Evolutionary conservation across 1,140 invertebrate species (phyloP).

Genomic region (Panagrolaimus sp.): DNA sequence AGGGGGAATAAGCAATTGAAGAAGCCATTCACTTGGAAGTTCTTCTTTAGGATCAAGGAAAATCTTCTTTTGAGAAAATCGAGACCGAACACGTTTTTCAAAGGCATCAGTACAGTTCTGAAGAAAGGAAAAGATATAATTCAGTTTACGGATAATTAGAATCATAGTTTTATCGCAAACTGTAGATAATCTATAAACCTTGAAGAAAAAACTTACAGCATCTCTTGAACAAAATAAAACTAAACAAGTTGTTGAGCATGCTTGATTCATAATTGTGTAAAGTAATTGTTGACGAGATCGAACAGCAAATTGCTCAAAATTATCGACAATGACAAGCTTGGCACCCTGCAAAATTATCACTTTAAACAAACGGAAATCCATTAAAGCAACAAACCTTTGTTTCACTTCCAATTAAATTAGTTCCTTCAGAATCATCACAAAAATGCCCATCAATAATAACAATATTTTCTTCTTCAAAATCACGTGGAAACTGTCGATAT

Average conservation of each 20-base stretch:
- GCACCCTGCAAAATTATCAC: background rate
- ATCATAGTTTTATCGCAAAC: too few species aligned
- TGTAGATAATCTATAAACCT: too few species aligned
- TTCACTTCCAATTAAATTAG: background rate
- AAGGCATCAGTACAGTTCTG: background rate
- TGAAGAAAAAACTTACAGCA: background rate
- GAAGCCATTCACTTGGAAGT: background rate
- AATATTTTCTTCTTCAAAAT: background rate
- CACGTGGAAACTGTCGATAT: too few species aligned
- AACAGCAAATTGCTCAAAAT: background rate
- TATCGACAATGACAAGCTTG: constrained; percentile 6
- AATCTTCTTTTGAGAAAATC: background rate
- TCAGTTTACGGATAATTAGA: too few species aligned
- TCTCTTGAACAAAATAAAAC: constrained; percentile 10
- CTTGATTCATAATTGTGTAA: constrained; percentile 9
- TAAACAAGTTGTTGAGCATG: background rate
- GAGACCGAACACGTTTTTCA: constrained; percentile 8
- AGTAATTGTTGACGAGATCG: constrained; percentile 4
- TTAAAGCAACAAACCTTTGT: background rate
- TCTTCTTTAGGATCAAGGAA: background rate
- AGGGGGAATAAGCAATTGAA: background rate
- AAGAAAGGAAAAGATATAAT: background rate
- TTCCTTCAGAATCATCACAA: constrained; percentile 9
- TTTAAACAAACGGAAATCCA: background rate
- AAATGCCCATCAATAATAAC: background rate